Evolutionary conservation across 2,888 invertebrate species (phyloP), one percentile per base, ranked within the genome.

Genomic region (Mesorhabditis belari): DNA sequence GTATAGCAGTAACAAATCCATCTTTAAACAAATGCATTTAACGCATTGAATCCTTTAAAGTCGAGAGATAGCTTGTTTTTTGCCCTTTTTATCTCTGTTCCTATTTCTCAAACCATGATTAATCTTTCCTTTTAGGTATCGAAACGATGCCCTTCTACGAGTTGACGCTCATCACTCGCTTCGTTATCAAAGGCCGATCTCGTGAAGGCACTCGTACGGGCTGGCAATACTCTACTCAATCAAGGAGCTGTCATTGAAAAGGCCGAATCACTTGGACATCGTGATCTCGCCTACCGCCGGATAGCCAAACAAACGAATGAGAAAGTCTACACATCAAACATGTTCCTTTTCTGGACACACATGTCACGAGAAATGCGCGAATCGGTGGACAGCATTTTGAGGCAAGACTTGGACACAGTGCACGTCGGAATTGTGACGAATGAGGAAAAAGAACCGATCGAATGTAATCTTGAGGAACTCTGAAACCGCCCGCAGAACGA

Each of bases 221-320:
- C 74, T 5, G 77, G 76, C 25, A 71, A 67, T 23, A 68, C 71
- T 55, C 50, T 79, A 21, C 63, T 79, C n/a, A 72, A 79, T 54
- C 64, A 77, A 58, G 79, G 79, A 24, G 79, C 76, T 4, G 77
- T 79, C 6, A 77, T 79, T 27, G 72, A 73, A 57, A 71, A 73
- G 57, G 66, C 71, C 2, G 69, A 79, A 58, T 76, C 75, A 24
- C 66, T 79, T 6, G 79, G 79, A 5, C 75, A 76, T 55, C 64
- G 74, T 19, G 78, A 79, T 69, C 60, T 79, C 25, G 75, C 77
- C 3, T 74, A 69, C 62, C 73, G 72, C 49, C 62, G 74, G 27
- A 49, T 68, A 4, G 67, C 75, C 19, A 79, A 76, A 63, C 74
- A 73, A 52, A 73, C 78, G 2, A 67, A 67, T 25, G 78, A 79